Conservation (phyloP, 2,888 invertebrate species). For the Thysanoteuthis rhombus region DNA sequence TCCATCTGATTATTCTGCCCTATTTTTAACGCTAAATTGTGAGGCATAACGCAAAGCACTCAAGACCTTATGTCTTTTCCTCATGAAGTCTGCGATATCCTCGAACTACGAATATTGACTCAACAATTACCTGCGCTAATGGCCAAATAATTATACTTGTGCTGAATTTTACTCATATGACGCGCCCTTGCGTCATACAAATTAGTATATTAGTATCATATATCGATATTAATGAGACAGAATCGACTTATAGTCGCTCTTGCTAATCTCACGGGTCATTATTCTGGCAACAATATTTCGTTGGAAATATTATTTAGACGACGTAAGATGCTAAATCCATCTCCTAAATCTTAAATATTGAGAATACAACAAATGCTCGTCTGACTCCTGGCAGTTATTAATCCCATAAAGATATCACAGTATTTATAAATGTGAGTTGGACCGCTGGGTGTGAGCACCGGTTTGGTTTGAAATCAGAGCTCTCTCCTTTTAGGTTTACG, state of each 20-base stretch:
- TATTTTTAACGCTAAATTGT: too few species aligned
- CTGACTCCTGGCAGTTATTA: not conserved
- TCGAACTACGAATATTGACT: not conserved
- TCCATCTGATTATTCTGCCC: too few species aligned
- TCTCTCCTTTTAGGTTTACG: too few species aligned
- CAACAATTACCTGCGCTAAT: not conserved
- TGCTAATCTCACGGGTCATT: not conserved
- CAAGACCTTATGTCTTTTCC: not conserved
- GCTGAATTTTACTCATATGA: not conserved
- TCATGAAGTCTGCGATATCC: not conserved
- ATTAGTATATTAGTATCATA: not conserved
- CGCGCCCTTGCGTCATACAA: not conserved
- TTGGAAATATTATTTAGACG: not conserved
- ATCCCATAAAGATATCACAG: not conserved
- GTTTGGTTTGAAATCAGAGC: too few species aligned
- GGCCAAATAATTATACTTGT: not conserved
- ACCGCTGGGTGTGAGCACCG: not conserved
- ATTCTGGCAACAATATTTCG: not conserved
- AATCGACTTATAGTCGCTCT: not conserved
- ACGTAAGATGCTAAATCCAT: not conserved
- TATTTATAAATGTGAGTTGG: not conserved
- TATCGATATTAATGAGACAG: not conserved
- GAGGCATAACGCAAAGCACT: too few species aligned
- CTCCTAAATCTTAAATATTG: not conserved
- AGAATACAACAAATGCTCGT: not conserved